phyloP scores from a whole-genome alignment of 2,888 invertebrate species.

The Seira ritae region DNA sequence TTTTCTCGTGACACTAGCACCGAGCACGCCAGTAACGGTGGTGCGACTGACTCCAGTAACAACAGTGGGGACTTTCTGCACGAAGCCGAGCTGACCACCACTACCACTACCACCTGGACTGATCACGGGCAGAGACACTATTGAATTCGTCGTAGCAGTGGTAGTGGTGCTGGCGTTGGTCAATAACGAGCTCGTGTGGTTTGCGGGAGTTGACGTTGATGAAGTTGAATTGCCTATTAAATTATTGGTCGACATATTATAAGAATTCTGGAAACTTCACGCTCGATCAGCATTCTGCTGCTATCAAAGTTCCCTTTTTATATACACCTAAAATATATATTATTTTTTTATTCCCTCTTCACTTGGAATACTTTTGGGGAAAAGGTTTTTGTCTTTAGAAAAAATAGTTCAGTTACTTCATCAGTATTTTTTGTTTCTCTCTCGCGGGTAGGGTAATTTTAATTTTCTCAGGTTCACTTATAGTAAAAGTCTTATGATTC shows the following conservation, averaged over 20 bases:
- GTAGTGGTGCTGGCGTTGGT: slow-evolving; percentile 23
- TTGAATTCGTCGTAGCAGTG: slow-evolving; percentile 15
- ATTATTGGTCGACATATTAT: slow-evolving; percentile 51
- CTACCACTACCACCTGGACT: slow-evolving; percentile 27
- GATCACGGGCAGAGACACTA: neutral
- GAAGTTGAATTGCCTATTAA: slow-evolving; percentile 22
- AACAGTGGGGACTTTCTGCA: neutral
- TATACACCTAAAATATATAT: neutral
- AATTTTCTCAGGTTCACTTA: neutral
- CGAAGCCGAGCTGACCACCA: slow-evolving; percentile 13
- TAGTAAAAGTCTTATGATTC: neutral
- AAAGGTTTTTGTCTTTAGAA: neutral
- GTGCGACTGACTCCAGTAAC: neutral
- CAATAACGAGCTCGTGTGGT: neutral
- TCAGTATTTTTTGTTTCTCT: neutral
- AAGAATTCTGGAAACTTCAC: neutral
- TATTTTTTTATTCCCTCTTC: neutral
- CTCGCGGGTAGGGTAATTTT: neutral
- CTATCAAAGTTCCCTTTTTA: neutral
- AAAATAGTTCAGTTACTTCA: neutral
- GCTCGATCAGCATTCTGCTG: neutral
- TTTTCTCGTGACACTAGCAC: neutral
- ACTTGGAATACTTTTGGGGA: neutral
- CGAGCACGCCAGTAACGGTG: neutral
- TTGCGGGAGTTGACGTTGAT: slow-evolving; percentile 5